These are phyloP conservation scores for Microplitis deprimator DNA, from an alignment of 2,888 invertebrate genomes.

Conservation along the genomic window DNA sequence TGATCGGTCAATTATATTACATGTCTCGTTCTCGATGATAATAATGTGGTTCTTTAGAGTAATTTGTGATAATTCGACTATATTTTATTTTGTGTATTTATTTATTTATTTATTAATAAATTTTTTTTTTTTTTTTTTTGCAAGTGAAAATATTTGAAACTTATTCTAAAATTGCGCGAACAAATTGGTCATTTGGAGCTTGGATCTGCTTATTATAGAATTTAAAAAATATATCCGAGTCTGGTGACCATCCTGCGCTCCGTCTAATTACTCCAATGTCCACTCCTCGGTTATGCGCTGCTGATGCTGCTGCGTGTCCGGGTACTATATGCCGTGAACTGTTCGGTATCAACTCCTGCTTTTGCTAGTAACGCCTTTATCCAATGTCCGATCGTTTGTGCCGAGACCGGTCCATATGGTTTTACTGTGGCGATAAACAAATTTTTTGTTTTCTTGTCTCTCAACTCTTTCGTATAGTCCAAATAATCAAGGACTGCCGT, in stretches of 20 bases:
- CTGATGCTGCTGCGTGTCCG: conserved; percentile 46
- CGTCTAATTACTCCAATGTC: conserved; percentile 24
- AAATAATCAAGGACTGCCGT: conserved; percentile 24
- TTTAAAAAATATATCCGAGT: conserved; percentile 3
- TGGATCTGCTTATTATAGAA: conserved; percentile 32
- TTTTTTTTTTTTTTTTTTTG: too few relatives aligned
- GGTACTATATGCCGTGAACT: conserved; percentile 48
- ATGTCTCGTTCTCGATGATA: conserved; percentile 39
- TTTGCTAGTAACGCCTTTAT: conserved; percentile 45
- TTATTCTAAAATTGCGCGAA: conserved; percentile 32
- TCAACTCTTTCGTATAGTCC: conserved; percentile 29
- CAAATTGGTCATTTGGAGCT: conserved; percentile 29
- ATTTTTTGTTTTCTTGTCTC: conserved; percentile 20
- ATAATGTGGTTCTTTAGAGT: conserved; percentile 36
- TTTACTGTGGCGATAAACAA: conserved; percentile 35
- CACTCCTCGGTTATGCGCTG: conserved; percentile 35
- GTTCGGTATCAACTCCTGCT: conserved; percentile 44
- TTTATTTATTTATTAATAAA: too few relatives aligned
- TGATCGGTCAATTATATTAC: conserved; percentile 4
- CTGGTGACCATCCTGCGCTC: background rate
- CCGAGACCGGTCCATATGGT: conserved; percentile 20
- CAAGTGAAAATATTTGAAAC: too few relatives aligned
- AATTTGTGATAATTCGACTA: conserved; percentile 9
- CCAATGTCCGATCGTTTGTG: conserved; percentile 52
- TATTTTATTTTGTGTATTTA: background rate